Evolutionary conservation across 2,797 vertebrate genomes (phyloP).

Genomic region (Pantherophis alleghaniensis): DNA sequence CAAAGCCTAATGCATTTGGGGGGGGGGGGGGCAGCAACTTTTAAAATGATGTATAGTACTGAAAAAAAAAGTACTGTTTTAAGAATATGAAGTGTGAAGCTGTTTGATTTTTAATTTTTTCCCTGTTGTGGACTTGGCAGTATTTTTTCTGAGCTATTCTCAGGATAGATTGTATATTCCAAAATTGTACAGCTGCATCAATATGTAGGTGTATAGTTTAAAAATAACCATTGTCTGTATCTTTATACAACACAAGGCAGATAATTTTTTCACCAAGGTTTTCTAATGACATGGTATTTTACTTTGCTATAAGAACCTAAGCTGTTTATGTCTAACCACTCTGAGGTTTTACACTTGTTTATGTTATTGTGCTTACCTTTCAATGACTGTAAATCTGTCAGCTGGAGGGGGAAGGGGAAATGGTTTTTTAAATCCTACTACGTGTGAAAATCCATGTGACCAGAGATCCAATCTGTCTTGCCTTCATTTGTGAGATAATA

Average conservation of each 20-base stretch:
- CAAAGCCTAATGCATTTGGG: neutral
- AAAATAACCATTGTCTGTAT: neutral
- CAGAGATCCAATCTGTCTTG: neutral
- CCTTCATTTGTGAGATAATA: neutral
- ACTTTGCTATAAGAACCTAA: neutral
- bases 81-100: too few relatives aligned
- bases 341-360: neutral
- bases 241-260: constrained; percentile 18
- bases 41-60: neutral
- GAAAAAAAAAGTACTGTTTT: neutral
- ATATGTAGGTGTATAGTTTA: constrained; percentile 14
- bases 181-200: neutral
- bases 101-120: neutral
- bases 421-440: neutral
- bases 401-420: neutral
- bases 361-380: constrained; percentile 35
- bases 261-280: constrained; percentile 8
- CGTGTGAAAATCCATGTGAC: neutral
- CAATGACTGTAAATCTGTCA: constrained; percentile 3
- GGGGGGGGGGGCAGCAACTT: neutral
- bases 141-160: constrained; percentile 18
- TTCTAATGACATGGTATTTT: neutral
- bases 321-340: constrained; percentile 13
- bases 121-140: neutral
- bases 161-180: constrained; percentile 2